Evolutionary conservation across 2,888 invertebrate genomes (phyloP), one percentile per base, ranked within the genome.

Genomic region (Agonopterix arenella): DNA sequence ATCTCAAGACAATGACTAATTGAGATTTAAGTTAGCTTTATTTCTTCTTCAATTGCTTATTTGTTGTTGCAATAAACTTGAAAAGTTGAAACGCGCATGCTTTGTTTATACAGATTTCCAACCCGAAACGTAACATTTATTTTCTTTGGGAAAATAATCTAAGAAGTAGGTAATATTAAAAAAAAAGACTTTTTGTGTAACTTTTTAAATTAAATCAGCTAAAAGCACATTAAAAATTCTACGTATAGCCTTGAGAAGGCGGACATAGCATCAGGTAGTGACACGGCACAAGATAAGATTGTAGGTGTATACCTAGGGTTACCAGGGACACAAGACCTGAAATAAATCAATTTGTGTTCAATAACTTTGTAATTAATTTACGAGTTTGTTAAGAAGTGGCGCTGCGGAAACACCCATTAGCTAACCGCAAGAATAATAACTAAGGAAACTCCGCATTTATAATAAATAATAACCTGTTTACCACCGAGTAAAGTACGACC

Each of bases 221-320:
- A 43, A 13, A 18, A 48, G 49, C 53, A 55, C 52, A 50, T 54
- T 57, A 45, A 53, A 55, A 59, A 57, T 56, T 48, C 47, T 42
- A 28, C 28, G 28, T 54, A 47, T 51, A 52, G 47, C 64, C 67
- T 63, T 62, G 64, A 52, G 47, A 56, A 65, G 58, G 58, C 67
- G 67, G 65, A 67, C 59, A 59, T 61, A 55, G 53, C 62, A 64
- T 62, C 61, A 52, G 46, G 52, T 58, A 60, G 58, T 57, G 59
- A 58, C 55, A 57, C 52, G 53, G 44, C 52, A 52, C 48, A 44
- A 46, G 48, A 43, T 44, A 41, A 36, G 13, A 41, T 46, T 38
- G 36, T 49, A 46, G 47, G 45, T 51, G 49, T 18, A n/a, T n/a
- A 41, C 36, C 16, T 59, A 64, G 63, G 62, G 60, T 57, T 55